A percentile compares a stretch with the other conserved stretches of the same genome.
These are phyloP conservation scores for Vulpes lagopus DNA, from an alignment of 2,113 vertebrate genomes.

Conservation along the genomic window DNA sequence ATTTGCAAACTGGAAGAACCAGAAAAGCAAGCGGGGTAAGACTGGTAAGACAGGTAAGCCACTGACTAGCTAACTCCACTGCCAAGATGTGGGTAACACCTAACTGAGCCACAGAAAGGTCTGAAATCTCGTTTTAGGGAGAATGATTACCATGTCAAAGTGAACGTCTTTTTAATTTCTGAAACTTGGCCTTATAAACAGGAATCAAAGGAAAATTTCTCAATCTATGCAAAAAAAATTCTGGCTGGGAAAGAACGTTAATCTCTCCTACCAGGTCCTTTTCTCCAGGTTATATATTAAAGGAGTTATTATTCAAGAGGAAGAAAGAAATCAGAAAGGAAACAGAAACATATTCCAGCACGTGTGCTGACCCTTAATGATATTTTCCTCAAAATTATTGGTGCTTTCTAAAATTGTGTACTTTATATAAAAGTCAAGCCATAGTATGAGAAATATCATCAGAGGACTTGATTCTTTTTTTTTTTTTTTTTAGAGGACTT, in stretches of 20 bases:
- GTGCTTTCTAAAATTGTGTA: background rate
- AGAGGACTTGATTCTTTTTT: background rate
- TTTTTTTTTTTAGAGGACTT: background rate
- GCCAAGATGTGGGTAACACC: background rate
- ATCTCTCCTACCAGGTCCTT: background rate
- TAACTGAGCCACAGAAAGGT: background rate
- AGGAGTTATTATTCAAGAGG: background rate
- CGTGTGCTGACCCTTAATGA: background rate
- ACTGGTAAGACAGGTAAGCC: background rate
- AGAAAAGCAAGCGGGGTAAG: background rate
- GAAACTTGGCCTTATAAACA: background rate
- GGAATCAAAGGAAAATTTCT: conserved; percentile 27
- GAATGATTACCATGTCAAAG: background rate
- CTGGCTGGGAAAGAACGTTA: background rate
- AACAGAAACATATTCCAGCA: background rate
- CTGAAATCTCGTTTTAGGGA: background rate
- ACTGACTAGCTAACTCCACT: background rate
- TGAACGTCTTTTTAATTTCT: background rate
- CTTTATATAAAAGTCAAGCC: background rate
- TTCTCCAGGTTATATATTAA: background rate
- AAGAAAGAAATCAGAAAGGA: background rate
- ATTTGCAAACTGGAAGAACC: background rate
- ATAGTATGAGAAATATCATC: background rate
- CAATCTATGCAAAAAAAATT: conserved; percentile 3
- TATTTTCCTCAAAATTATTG: background rate